Evolutionary conservation across 2,797 vertebrate species (phyloP), one percentile per base, ranked within the genome.

Genomic region (Phrynocephalus vlangalii): DNA sequence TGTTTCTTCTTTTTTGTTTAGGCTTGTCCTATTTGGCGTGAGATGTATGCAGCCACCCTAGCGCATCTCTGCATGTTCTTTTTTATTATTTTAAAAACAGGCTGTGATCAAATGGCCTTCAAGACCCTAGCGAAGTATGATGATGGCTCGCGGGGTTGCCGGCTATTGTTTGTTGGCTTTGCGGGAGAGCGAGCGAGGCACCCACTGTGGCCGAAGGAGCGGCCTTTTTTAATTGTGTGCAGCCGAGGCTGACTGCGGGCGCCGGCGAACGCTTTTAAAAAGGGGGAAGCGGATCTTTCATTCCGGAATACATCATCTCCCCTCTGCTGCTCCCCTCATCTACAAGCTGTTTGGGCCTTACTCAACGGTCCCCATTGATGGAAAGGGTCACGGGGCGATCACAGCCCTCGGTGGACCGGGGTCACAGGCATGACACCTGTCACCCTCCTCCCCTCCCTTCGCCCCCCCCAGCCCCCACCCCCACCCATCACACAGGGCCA

Each of bases 231-330:
- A 93, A 94, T 91, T 94, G 94, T 95, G 94, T 93, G 92, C 94
- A 92, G 48, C 90, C 88, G 92, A 95, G 95, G 93, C 93, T 94
- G 95, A 94, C 95, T 78, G 92, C 3, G 56, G 92, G 15, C 13
- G 79, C 86, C 91, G 89, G 5, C 0, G 83, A 72, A 93, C 52
- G 63, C 92, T 94, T 93, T 94, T 44, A 44, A 91, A 92, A 92
- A 86, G 82, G 89, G 89, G 82, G 92, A 87, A 91, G 90, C 90
- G 94, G 94, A 91, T 92, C 94, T 94, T 94, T 91, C 48, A 94
- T 92, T 94, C 94, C 92, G 91, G 92, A 91, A 94, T 95, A 94
- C 93, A 95, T 94, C 94, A 91, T 94, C 94, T 93, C 91, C 94
- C 93, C 91, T 92, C 94, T 86, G 94, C 30, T 95, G 94, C 93